Evolutionary conservation across 2,797 vertebrate species (phyloP).

Genomic region (Uromys caudimaculatus): DNA sequence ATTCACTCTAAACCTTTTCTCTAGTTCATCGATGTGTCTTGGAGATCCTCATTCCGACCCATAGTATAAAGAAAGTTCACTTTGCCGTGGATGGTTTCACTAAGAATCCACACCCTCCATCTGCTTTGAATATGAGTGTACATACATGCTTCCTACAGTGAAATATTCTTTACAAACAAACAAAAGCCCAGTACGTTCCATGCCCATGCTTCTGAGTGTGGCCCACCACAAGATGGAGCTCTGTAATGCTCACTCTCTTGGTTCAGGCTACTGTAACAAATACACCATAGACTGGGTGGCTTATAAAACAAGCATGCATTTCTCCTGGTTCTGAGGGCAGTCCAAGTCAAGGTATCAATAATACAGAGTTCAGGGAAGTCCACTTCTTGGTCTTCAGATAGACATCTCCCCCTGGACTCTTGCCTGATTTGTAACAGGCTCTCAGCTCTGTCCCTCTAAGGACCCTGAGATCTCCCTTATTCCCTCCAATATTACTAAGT

Average conservation of each 20-base stretch:
- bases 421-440: not conserved
- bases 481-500: not conserved
- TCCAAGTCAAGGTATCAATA: not conserved
- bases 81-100: not conserved
- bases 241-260: not conserved
- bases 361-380: not conserved
- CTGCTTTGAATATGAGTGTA: not conserved
- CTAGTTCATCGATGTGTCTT: not conserved
- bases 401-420: not conserved
- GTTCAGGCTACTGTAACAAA: not conserved
- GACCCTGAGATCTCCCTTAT: not conserved
- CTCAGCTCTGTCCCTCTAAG: not conserved
- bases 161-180: not conserved
- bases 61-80: not conserved
- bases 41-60: not conserved
- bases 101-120: not conserved
- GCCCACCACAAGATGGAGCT: not conserved
- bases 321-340: not conserved
- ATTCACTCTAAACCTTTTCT: not conserved
- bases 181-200: not conserved
- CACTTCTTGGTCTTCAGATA: not conserved
- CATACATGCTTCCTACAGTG: not conserved
- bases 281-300: not conserved
- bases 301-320: not conserved
- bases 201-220: not conserved